Evolutionary conservation across 92 coral and sea anemone species (phyloP), one percentile per base, ranked within the genome.

Genomic region (Nematostella vectensis): DNA sequence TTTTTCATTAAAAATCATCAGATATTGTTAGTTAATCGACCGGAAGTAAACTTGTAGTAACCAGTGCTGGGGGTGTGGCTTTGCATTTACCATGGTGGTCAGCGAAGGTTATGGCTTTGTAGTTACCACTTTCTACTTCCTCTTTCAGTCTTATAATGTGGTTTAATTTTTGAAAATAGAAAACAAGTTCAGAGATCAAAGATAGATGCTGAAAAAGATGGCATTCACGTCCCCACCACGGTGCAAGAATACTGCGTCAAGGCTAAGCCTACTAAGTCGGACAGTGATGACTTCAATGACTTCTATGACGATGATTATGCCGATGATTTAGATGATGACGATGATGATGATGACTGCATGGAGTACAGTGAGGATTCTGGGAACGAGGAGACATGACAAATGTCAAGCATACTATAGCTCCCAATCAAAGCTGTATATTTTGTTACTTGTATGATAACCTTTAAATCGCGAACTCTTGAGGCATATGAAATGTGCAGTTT

Each of bases 311-410:
- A 91, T 40, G 98, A 91, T 68, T 91, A 91, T 69, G 96, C 82
- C 1, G 97, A 89, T 60, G 98, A 91, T 57, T 59, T 91, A 59
- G 74, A 75, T 62, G 94, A 83, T 26, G 96, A 89, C 30, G 98
- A 89, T n/a, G 97, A 85, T 11, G 87, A 81, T 11, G 98, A 91
- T 48, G 93, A 91, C 50, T 78, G 85, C 49, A 74, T 87, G 79
- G 98, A 83, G 40, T 88, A 91, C 62, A 91, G 98, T 26, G 96
- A 87, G 67, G 98, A 91, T 68, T 91, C 98, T 0, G 98, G 98
- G 25, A 91, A 91, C 60, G 98, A 91, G 63, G 96, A 89, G 58
- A 81, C 98, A 67, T 91, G 75, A 82, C 63, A 57, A 31, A 40
- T 49, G 33, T 58, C 29, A 27, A 42, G 43, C 39, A 55, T 54